phyloP scores from a whole-genome alignment of 2,797 vertebrate species.

The Miichthys miiuy region DNA sequence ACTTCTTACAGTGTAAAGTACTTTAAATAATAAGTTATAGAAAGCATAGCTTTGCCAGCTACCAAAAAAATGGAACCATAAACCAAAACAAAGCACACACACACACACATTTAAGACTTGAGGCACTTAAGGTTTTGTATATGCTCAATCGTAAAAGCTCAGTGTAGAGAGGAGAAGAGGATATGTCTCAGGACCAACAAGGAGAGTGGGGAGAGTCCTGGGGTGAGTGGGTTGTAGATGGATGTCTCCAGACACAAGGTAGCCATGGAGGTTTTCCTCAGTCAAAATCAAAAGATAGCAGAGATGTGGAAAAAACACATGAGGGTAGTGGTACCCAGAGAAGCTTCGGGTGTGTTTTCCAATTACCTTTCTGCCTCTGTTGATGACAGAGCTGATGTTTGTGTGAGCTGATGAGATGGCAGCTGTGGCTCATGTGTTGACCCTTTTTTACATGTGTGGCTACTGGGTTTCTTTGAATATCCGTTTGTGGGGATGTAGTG shows the following conservation, averaged over 20 bases:
- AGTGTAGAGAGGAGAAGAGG: background rate
- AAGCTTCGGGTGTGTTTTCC: slow-evolving; percentile 36
- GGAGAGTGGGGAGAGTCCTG: background rate
- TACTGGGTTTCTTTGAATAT: slow-evolving; percentile 26
- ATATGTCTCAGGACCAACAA: background rate
- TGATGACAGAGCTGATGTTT: slow-evolving; percentile 32
- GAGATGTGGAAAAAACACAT: slow-evolving; percentile 14
- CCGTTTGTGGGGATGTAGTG: slow-evolving; percentile 8
- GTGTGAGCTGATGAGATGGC: slow-evolving; percentile 50
- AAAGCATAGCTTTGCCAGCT: too few relatives aligned
- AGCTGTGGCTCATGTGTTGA: slow-evolving; percentile 27
- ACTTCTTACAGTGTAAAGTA: too few relatives aligned
- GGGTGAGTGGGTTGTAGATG: slow-evolving; percentile 2
- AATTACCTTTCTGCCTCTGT: slow-evolving; percentile 37
- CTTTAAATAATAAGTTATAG: too few relatives aligned
- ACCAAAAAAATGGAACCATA: too few relatives aligned
- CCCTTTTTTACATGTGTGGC: slow-evolving; percentile 13
- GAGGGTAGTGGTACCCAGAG: slow-evolving; percentile 18
- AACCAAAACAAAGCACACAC: too few relatives aligned
- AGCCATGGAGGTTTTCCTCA: background rate
- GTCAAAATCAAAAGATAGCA: slow-evolving; percentile 28
- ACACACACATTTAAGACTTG: too few relatives aligned
- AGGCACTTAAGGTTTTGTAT: too few relatives aligned
- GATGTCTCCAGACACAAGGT: slow-evolving; percentile 1
- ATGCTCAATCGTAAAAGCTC: background rate